Evolutionary conservation across 2,113 vertebrate genomes (phyloP), one percentile per base, ranked within the genome.

Genomic region (Tachycineta bicolor): DNA sequence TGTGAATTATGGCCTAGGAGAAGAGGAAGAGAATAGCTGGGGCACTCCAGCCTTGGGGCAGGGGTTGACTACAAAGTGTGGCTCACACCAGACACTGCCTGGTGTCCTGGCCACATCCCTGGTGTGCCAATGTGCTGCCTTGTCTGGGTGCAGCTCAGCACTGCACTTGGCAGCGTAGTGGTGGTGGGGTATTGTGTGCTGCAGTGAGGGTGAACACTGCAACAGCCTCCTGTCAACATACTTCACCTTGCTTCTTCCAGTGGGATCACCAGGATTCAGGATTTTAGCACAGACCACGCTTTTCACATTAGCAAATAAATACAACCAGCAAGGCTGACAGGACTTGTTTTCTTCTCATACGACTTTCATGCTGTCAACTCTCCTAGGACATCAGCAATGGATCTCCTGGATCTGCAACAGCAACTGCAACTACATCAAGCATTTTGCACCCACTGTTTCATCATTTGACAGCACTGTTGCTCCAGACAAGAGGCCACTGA

Each of bases 161-260:
- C 2, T 26, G 2, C 18, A 1, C 10, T 18, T 50, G 64, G 7
- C 22, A 39, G 25, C 3, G n/a, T 4, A 14, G 24, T 23, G 41
- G 20, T 67, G 24, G 6, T n/a, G 24, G 37, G 16, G 2, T 5
- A 5, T 22, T 34, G 41, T 9, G 29, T 37, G 9, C 14, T 76
- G 29, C 24, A 47, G 15, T 11, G 55, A 83, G 46, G 52, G 24
- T 10, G 37, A 19, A 22, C 12, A 10, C 29, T 71, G 43, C 31
- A 49, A 41, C 6, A 83, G 24, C 39, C 29, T 55, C 34, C 31
- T 39, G 21, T 20, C 26, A 83, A 12, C 6, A 9, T 23, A 1
- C 39, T 53, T 46, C 50, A 44, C 20, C 15, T 75, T 26, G 3
- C 12, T 90, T 75, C 56, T 67, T 68, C 60, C 56, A 21, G 11